Conservation (phyloP, 92 coral and sea anemone species). For the Epizoanthus ramosus region DNA sequence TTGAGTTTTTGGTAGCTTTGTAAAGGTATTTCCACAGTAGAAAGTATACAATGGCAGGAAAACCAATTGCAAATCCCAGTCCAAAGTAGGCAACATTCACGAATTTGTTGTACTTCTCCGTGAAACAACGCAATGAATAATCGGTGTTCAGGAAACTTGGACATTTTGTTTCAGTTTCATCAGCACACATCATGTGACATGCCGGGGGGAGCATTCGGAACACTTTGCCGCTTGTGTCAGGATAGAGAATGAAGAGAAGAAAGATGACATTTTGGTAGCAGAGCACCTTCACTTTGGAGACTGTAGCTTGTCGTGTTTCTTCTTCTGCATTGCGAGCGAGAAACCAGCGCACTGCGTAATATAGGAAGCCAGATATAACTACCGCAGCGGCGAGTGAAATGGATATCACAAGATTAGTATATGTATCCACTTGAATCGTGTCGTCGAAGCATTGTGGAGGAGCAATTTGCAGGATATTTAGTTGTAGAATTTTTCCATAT, state of each 20-base stretch:
- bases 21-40: constrained; percentile 31
- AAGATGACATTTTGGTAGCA: constrained; percentile 8
- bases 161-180: not conserved
- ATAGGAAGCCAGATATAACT: not conserved
- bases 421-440: not conserved
- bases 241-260: constrained; percentile 19
- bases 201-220: constrained; percentile 22
- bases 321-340: not conserved
- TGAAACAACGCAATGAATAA: constrained; percentile 18
- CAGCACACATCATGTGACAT: constrained; percentile 29
- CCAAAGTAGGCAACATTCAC: constrained; percentile 3
- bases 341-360: not conserved
- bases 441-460: constrained; percentile 10
- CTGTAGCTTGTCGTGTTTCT: not conserved
- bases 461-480: constrained; percentile 34
- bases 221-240: constrained; percentile 5
- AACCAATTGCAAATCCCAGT: constrained; percentile 31
- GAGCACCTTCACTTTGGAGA: not conserved
- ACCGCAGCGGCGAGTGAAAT: not conserved
- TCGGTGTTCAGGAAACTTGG: constrained; percentile 23
- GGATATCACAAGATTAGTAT: not conserved
- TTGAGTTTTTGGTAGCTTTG: not conserved
- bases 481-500: constrained; percentile 3
- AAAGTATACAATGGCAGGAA: constrained; percentile 14
- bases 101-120: not conserved